Percentiles rank a stretch among this genome's conserved stretches.
Conservation (phyloP, 1,140 invertebrate genomes). For the Apis mellifera region Amel_HAv3.1 CM009938.2:1825501-1826000, state of each 20-base stretch:
- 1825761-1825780: constrained; percentile 13
- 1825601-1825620: constrained; percentile 67
- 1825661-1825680: constrained; percentile 3
- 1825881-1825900: neutral
- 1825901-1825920: neutral
- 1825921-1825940: constrained; percentile 4
- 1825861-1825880: constrained; percentile 13
- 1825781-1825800: neutral
- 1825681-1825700: constrained; percentile 21
- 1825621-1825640: constrained; percentile 58
- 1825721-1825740: neutral
- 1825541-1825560: constrained; percentile 15
- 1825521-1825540: constrained; percentile 69
- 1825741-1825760: neutral
- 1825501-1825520: constrained; percentile 29
- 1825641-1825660: constrained; percentile 70
- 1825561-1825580: neutral
- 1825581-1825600: constrained; percentile 68
- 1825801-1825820: constrained; percentile 21
- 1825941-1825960: constrained; percentile 25
- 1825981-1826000: constrained; percentile 37
- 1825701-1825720: neutral
- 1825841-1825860: constrained; percentile 13
- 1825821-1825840: constrained; percentile 14
- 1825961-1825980: constrained; percentile 43